These are phyloP conservation scores for Pitangus sulphuratus DNA, from an alignment of 2,797 vertebrate species.

Conservation along the genomic window DNA sequence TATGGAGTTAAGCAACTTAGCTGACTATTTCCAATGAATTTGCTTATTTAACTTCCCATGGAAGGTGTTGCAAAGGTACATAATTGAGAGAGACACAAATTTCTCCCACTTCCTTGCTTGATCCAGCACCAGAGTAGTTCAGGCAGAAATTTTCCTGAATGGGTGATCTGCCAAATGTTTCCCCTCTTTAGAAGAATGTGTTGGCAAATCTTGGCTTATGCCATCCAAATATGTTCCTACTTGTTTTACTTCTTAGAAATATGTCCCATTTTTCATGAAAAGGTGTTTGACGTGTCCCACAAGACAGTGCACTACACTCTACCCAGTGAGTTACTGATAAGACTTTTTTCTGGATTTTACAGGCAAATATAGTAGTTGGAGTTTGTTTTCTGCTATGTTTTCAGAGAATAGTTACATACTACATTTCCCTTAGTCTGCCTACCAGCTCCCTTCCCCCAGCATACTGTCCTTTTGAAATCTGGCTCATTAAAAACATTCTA, in stretches of 20 bases:
- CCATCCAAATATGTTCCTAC: neutral
- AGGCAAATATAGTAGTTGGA: neutral
- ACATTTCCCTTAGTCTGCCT: neutral
- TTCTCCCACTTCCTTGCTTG: neutral
- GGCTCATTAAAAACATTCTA: neutral
- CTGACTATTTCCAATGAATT: neutral
- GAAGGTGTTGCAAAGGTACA: neutral
- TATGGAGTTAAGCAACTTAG: neutral
- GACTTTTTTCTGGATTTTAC: neutral
- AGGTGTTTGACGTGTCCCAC: fast-evolving
- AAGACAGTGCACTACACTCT: neutral
- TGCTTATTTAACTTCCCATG: neutral
- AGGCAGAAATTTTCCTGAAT: neutral
- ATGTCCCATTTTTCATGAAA: neutral
- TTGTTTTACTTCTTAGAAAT: neutral
- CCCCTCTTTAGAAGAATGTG: neutral
- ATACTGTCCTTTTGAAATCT: neutral
- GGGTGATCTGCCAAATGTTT: neutral
- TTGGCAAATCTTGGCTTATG: neutral
- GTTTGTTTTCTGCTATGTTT: neutral
- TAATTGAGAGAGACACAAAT: neutral
- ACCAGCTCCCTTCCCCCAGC: neutral
- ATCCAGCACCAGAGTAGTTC: neutral
- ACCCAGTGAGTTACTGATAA: too few species aligned
- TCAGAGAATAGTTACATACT: neutral